Conservation (phyloP, 2,888 invertebrate genomes). For the Leptinotarsa peninsularis region DNA sequence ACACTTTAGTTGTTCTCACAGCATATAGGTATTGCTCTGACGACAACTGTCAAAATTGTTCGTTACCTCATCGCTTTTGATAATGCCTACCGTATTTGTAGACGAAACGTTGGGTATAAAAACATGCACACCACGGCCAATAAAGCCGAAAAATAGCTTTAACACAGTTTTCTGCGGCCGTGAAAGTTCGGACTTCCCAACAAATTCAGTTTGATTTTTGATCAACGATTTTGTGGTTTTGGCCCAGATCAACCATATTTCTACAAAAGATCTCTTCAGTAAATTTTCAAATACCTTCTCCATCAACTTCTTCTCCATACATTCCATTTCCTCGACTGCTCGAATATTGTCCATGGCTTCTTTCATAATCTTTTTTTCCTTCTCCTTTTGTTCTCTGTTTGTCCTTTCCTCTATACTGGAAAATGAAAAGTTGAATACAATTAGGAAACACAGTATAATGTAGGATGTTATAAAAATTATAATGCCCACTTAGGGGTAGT, state of each 20-base stretch:
- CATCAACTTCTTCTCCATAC: slow-evolving; percentile 60
- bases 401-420: slow-evolving; percentile 25
- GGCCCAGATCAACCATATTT: not conserved
- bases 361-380: slow-evolving; percentile 51
- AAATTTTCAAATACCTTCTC: slow-evolving; percentile 52
- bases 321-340: slow-evolving; percentile 61
- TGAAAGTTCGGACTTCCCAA: too few species aligned
- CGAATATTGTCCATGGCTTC: slow-evolving; percentile 59
- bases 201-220: too few species aligned
- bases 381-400: slow-evolving; percentile 26
- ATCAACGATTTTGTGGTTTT: too few species aligned
- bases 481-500: not conserved
- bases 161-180: too few species aligned
- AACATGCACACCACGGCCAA: too few species aligned
- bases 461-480: not conserved
- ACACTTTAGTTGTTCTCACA: too few species aligned
- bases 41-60: too few species aligned
- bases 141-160: too few species aligned
- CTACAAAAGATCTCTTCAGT: not conserved
- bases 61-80: too few species aligned
- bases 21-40: too few species aligned
- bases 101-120: too few species aligned
- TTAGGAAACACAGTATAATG: not conserved
- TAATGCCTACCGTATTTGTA: too few species aligned
- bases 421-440: not conserved